Evolutionary conservation across 2,888 invertebrate genomes (phyloP).

Genomic region (Cryptocephalus moraei): DNA sequence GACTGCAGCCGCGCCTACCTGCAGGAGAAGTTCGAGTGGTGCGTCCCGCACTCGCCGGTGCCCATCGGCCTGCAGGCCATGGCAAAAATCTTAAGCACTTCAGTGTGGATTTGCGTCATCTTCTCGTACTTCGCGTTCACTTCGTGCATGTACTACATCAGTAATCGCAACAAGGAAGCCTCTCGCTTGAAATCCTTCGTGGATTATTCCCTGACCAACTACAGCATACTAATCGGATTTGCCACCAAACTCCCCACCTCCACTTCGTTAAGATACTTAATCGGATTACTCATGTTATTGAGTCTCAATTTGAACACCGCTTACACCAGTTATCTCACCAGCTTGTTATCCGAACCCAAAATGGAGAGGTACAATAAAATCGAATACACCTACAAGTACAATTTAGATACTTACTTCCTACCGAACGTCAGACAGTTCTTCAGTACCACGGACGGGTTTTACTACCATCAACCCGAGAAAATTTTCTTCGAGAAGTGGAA

Average conservation of each 20-base stretch:
- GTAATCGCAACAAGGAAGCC: constrained; percentile 5
- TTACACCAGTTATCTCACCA: constrained; percentile 24
- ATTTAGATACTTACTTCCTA: constrained; percentile 21
- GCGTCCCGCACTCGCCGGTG: constrained; percentile 28
- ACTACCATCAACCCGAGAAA: constrained; percentile 7
- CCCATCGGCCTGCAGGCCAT: constrained; percentile 8
- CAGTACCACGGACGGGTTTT: constrained; percentile 1
- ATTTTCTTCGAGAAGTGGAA: constrained; percentile 8
- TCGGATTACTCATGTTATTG: constrained; percentile 20
- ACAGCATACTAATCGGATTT: constrained; percentile 17
- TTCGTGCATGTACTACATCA: constrained; percentile 7
- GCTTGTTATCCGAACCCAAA: constrained; percentile 22
- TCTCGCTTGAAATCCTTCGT: constrained; percentile 6
- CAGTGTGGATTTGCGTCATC: constrained; percentile 7
- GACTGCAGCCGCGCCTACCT: constrained; percentile 27
- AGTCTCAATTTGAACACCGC: constrained; percentile 19
- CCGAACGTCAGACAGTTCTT: constrained; percentile 14
- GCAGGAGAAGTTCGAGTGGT: constrained; percentile 29
- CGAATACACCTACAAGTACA: constrained; percentile 19
- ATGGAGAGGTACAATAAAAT: constrained; percentile 21
- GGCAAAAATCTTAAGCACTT: constrained; percentile 6
- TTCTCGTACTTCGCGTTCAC: constrained; percentile 6
- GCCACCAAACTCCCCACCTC: constrained; percentile 19
- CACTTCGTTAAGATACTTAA: constrained; percentile 14
- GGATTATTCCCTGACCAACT: constrained; percentile 13